These are phyloP conservation scores for Drosophila aldrichi DNA, from an alignment of 2,888 invertebrate genomes.

Conservation along the genomic window DNA sequence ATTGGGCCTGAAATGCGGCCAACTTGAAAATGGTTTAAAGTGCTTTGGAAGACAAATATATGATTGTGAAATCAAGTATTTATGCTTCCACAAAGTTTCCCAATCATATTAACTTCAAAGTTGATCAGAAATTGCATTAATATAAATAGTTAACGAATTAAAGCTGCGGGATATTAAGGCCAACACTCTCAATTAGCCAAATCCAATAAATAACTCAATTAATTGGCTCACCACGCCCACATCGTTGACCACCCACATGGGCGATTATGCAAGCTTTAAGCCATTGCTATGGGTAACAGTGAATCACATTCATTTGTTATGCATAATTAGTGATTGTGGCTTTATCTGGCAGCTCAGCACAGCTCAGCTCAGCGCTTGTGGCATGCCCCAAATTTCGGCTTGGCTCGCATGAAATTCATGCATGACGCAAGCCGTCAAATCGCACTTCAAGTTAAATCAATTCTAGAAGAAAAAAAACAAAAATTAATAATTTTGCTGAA, in stretches of 20 bases:
- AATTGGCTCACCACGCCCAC: constrained; percentile 41
- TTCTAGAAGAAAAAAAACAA: constrained; percentile 28
- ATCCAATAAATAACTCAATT: constrained; percentile 35
- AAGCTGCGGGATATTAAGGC: constrained; percentile 26
- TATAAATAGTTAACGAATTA: constrained; percentile 12
- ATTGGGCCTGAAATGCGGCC: not conserved
- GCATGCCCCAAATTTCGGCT: constrained; percentile 38
- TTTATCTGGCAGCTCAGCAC: constrained; percentile 4
- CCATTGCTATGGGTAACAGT: constrained; percentile 8
- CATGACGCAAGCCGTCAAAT: constrained; percentile 34
- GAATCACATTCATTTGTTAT: constrained; percentile 28
- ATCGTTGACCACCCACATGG: constrained; percentile 34
- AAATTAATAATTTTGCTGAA: constrained; percentile 24
- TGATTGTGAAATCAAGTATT: not conserved
- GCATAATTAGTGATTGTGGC: constrained; percentile 38
- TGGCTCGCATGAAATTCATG: constrained; percentile 20
- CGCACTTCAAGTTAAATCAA: constrained; percentile 44
- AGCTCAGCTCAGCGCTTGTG: constrained; percentile 24
- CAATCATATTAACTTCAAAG: constrained; percentile 11
- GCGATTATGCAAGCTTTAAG: constrained; percentile 20
- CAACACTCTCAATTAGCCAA: constrained; percentile 33
- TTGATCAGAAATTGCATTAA: constrained; percentile 39
- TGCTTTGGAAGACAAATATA: not conserved
- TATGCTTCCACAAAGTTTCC: not conserved
- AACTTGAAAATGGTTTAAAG: not conserved